These are phyloP conservation scores for Pseudomyrmex concolor DNA, from an alignment of 1,140 invertebrate genomes.

Conservation along the genomic window DNA sequence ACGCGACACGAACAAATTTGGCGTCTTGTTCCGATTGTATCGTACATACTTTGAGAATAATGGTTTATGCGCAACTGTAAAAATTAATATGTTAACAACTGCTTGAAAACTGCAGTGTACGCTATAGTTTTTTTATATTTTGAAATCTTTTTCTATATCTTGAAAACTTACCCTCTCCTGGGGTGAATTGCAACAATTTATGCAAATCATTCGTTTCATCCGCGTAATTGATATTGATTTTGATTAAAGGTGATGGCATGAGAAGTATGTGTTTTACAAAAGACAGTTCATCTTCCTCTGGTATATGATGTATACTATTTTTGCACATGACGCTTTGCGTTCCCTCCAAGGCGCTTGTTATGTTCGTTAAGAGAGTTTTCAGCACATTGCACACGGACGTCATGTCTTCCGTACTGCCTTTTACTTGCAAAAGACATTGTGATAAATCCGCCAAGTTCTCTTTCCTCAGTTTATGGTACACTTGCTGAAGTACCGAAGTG, in stretches of 20 bases:
- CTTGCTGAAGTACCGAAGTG: constrained; percentile 65
- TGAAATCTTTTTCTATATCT: too few relatives aligned
- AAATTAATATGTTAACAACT: constrained; percentile 6
- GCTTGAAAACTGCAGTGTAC: neutral
- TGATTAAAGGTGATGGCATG: constrained; percentile 76
- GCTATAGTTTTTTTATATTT: neutral
- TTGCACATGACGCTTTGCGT: constrained; percentile 23
- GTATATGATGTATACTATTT: constrained; percentile 22
- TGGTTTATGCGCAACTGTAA: constrained; percentile 73
- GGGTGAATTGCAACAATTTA: constrained; percentile 75
- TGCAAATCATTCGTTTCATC: constrained; percentile 57
- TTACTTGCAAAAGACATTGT: constrained; percentile 70
- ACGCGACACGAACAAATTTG: constrained; percentile 70
- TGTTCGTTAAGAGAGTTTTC: constrained; percentile 48
- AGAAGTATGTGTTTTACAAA: constrained; percentile 69
- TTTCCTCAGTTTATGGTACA: constrained; percentile 52
- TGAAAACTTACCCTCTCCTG: constrained; percentile 72
- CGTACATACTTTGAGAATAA: constrained; percentile 76
- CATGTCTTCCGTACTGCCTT: constrained; percentile 71
- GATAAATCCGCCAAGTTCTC: constrained; percentile 65
- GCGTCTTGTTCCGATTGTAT: constrained; percentile 30
- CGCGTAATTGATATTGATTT: constrained; percentile 67
- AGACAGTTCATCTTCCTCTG: constrained; percentile 32
- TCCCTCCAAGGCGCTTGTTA: constrained; percentile 6
- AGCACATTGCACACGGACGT: constrained; percentile 64